phyloP scores from a whole-genome alignment of 2,888 invertebrate genomes.

The Dicyrtomina minuta region DNA sequence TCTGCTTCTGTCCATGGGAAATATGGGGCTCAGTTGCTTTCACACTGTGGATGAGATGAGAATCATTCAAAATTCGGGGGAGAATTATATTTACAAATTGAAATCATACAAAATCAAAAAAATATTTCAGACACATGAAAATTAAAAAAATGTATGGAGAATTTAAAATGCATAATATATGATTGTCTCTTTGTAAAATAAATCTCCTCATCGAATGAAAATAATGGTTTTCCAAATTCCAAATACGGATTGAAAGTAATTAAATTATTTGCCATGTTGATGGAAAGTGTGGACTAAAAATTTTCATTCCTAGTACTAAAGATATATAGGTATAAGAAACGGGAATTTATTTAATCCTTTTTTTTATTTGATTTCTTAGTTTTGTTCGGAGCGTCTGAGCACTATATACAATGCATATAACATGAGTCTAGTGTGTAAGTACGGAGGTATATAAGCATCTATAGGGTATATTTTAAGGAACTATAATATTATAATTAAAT shows the following conservation, averaged over 20 bases:
- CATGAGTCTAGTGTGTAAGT: neutral
- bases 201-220: neutral
- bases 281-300: constrained; percentile 18
- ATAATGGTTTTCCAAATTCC: neutral
- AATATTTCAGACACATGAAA: too few relatives aligned
- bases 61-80: neutral
- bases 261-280: constrained; percentile 30
- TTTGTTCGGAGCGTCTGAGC: neutral
- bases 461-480: too few relatives aligned
- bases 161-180: too few relatives aligned
- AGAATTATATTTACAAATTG: neutral
- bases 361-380: constrained; percentile 18
- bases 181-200: neutral
- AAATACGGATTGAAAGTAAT: constrained; percentile 29
- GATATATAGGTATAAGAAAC: neutral
- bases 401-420: constrained; percentile 3
- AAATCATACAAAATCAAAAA: neutral
- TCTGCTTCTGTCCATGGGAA: constrained; percentile 20
- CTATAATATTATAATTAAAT: too few relatives aligned
- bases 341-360: neutral
- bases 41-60: constrained; percentile 14
- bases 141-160: too few relatives aligned
- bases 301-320: neutral
- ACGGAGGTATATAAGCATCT: neutral
- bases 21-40: constrained; percentile 36